Evolutionary conservation across 2,113 vertebrate genomes (phyloP), one percentile per base, ranked within the genome.

Genomic region (Erpornis zantholeuca): DNA sequence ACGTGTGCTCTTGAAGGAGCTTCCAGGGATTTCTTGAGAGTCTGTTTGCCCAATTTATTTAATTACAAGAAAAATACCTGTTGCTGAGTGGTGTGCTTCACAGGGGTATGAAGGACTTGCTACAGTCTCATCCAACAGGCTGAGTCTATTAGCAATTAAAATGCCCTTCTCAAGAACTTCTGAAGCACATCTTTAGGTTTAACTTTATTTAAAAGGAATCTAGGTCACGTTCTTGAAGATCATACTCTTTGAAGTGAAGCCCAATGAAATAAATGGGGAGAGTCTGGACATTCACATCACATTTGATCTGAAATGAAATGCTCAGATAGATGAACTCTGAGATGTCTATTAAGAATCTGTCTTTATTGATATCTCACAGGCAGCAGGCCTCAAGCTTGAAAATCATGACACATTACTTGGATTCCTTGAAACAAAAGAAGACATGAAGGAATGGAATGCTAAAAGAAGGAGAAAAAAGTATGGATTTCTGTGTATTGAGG

Each of bases 1-100:
- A 45, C 1, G 0, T 29, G 4, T 28, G 4, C 4, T 77, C 40
- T 38, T 65, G n/a, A 36, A 20, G 7, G 23, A 60, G 7, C 6
- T 82, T 79, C 36, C 36, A 33, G 18, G 14, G 11, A 5, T 6
- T 60, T 69, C 72, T 57, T 63, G 24, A 21, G 45, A 56, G 17
- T 23, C 28, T 35, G 6, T 38, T 68, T 64, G 11, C 4, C n/a
- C 14, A 36, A 27, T n/a, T 63, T 79, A 57, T 53, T 73, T 28
- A 42, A 31, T 57, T 47, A n/a, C 3, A 35, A 59, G 38, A 35
- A 63, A 72, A 73, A 57, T 8, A n/a, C 4, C 9, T 64, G 25
- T 8, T 75, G 13, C 22, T 54, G 38, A 59, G 19, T 53, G 28
- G 24, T 76, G 24, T 64, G 21, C 71, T 85, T 76, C 35, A 60